A percentile compares a stretch with the other conserved stretches of the same genome.
Conservation (phyloP, 2,888 invertebrate genomes). For the Drosophila vallismaia region DNA sequence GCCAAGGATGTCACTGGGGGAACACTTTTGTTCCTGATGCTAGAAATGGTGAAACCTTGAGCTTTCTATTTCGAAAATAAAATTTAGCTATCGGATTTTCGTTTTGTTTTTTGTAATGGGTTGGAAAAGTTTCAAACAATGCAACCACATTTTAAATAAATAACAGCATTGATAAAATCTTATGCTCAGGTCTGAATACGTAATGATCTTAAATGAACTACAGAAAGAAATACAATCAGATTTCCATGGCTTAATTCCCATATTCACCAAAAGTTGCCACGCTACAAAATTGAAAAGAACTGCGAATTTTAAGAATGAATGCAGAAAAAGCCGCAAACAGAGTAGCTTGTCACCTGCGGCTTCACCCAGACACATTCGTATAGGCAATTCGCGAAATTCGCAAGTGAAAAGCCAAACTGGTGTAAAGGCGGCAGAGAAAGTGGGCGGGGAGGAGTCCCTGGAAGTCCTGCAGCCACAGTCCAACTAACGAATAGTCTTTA, state of each 20-base stretch:
- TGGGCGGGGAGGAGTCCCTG: neutral
- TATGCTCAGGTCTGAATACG: too few relatives aligned
- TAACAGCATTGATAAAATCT: neutral
- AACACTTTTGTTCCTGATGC: constrained; percentile 19
- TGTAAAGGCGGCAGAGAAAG: neutral
- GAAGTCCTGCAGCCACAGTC: constrained; percentile 10
- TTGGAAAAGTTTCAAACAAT: neutral
- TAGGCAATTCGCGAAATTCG: constrained; percentile 39
- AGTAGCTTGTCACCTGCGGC: constrained; percentile 22
- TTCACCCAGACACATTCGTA: constrained; percentile 8
- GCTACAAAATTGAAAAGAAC: neutral
- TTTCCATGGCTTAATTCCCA: too few relatives aligned
- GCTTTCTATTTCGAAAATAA: constrained; percentile 11
- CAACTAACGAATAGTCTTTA: constrained; percentile 56
- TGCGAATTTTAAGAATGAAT: constrained; percentile 11
- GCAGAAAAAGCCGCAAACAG: constrained; percentile 18
- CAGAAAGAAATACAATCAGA: too few relatives aligned
- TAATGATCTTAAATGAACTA: too few relatives aligned
- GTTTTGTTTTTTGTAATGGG: neutral
- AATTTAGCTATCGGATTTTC: neutral
- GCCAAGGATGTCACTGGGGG: constrained; percentile 20
- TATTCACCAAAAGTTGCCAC: neutral
- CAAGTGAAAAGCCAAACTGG: constrained; percentile 38
- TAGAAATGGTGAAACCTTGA: constrained; percentile 31
- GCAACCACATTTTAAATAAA: neutral